Percentiles rank a stretch among this genome's conserved stretches.
Conservation (phyloP, 2,113 vertebrate species). For the Thinocorus orbignyianus region DNA sequence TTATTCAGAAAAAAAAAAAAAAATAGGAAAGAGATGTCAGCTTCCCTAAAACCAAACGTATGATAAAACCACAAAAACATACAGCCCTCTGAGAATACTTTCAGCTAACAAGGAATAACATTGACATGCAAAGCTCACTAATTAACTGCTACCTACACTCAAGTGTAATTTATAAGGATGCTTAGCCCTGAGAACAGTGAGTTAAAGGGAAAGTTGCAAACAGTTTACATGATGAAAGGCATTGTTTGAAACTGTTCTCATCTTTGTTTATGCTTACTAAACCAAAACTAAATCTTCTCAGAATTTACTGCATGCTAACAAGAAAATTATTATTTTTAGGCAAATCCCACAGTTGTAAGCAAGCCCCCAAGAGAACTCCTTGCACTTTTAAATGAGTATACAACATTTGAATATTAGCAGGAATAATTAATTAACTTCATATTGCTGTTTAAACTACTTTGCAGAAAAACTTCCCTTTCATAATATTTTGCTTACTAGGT, state of each 20-base stretch:
- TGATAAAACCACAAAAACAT: background rate
- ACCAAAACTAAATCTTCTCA: constrained; percentile 12
- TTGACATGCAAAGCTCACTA: background rate
- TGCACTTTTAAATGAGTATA: constrained; percentile 33
- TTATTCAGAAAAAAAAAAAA: background rate
- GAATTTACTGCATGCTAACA: constrained; percentile 26
- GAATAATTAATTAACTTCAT: constrained; percentile 34
- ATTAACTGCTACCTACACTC: constrained; percentile 31
- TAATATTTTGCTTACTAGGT: constrained; percentile 8
- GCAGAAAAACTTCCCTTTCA: background rate
- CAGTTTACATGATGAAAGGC: background rate
- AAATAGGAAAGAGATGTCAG: background rate
- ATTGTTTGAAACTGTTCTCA: background rate
- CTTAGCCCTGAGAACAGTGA: background rate
- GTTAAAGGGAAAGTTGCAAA: background rate
- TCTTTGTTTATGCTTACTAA: constrained; percentile 53
- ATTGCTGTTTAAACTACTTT: background rate
- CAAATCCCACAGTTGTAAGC: constrained; percentile 10
- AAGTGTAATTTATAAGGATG: constrained; percentile 14
- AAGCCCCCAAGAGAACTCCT: constrained; percentile 33
- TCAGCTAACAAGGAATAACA: background rate
- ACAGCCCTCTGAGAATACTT: constrained; percentile 18
- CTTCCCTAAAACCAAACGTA: background rate
- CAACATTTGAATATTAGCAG: constrained; percentile 25
- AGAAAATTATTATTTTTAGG: constrained; percentile 46